Conservation (phyloP, 2,888 invertebrate genomes). For the Stenotaenia linearis region DNA sequence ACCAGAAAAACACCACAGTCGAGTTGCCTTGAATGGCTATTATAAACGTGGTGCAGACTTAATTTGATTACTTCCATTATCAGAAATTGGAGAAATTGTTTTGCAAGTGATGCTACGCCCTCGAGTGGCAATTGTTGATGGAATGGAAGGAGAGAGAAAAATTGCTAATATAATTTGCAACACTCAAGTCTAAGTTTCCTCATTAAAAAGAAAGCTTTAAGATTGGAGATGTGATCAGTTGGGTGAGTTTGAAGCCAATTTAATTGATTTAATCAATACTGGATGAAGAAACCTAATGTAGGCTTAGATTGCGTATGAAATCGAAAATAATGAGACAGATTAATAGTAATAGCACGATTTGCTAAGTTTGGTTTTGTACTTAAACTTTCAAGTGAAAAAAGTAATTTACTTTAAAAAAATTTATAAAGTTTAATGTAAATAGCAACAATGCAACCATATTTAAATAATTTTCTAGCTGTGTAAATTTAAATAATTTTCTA, state of each 20-base stretch:
- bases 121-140: neutral
- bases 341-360: too few species aligned
- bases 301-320: too few species aligned
- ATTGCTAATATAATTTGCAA: neutral
- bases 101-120: neutral
- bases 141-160: neutral
- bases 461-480: too few species aligned
- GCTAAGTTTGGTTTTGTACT: too few species aligned
- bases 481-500: too few species aligned
- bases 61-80: neutral
- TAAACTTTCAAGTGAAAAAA: too few species aligned
- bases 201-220: neutral
- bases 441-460: too few species aligned
- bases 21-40: neutral
- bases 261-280: neutral
- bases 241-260: neutral
- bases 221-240: neutral
- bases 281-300: too few species aligned
- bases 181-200: neutral
- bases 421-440: too few species aligned
- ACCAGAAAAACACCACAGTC: neutral
- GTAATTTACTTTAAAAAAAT: too few species aligned
- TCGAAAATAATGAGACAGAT: too few species aligned
- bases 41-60: neutral
- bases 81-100: neutral